Conservation (phyloP, 2,113 vertebrate species). For the Origma solitaria region DNA sequence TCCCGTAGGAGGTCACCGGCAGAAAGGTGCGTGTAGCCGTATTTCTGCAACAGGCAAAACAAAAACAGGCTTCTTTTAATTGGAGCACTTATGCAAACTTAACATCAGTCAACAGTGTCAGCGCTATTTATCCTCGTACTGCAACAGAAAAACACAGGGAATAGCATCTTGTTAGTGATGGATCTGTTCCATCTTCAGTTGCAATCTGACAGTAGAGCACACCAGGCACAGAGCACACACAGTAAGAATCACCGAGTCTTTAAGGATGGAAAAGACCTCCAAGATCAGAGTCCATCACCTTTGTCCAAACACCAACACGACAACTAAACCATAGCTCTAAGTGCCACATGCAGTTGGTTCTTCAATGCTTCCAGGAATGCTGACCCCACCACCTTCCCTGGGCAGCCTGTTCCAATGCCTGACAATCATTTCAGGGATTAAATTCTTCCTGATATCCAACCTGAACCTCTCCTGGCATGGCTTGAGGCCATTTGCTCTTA, state of each 20-base stretch:
- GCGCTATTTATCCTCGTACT: not conserved
- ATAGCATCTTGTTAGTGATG: rapidly evolving
- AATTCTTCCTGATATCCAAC: not conserved
- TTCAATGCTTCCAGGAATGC: not conserved
- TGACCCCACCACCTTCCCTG: not conserved
- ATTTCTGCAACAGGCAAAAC: slow-evolving; percentile 74
- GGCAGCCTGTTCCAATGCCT: not conserved
- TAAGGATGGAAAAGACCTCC: not conserved
- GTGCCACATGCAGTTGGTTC: not conserved
- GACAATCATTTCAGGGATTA: not conserved
- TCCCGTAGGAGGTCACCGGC: slow-evolving; percentile 93
- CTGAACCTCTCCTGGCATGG: not conserved
- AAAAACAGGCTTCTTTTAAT: not conserved
- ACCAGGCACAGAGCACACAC: not conserved
- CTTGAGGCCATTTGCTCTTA: not conserved
- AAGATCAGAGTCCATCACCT: not conserved
- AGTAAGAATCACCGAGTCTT: not conserved
- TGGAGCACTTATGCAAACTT: not conserved
- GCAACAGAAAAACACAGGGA: not conserved
- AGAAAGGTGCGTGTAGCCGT: slow-evolving; percentile 91
- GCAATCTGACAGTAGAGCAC: not conserved
- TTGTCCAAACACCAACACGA: not conserved
- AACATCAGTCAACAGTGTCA: not conserved
- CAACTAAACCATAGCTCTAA: not conserved
- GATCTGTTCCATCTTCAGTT: not conserved